A percentile compares a stretch with the other conserved stretches of the same genome.
Evolutionary conservation across 1,140 invertebrate species (phyloP).

Genomic region (Trichoplusia ni): DNA sequence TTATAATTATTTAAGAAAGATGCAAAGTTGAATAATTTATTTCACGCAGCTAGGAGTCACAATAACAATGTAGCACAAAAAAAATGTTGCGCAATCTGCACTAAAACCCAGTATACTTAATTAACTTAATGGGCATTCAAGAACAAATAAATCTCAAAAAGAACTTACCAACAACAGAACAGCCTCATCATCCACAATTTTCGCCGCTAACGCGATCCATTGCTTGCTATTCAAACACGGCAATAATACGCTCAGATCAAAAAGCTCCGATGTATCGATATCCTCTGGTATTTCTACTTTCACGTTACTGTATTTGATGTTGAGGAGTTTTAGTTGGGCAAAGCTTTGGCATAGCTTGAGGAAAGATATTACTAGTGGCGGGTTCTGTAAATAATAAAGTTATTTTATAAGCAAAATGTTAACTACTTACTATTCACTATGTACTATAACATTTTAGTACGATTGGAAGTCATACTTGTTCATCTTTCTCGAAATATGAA

Average conservation of each 20-base stretch:
- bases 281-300: slow-evolving; percentile 46
- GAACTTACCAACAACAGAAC: slow-evolving; percentile 61
- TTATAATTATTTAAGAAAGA: too few species aligned
- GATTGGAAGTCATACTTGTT: too few species aligned
- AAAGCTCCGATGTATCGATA: slow-evolving; percentile 40
- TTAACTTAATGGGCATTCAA: too few species aligned
- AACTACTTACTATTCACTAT: too few species aligned
- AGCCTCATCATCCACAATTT: slow-evolving; percentile 47
- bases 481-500: too few species aligned
- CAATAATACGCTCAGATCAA: slow-evolving; percentile 52
- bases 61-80: too few species aligned
- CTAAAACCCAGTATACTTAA: too few species aligned
- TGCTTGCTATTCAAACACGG: slow-evolving; percentile 56
- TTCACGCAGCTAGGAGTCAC: too few species aligned
- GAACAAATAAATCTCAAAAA: not conserved
- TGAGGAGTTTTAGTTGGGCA: slow-evolving; percentile 61
- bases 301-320: slow-evolving; percentile 68
- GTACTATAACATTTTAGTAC: too few species aligned
- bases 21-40: too few species aligned
- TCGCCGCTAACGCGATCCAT: slow-evolving; percentile 52
- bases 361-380: slow-evolving; percentile 52
- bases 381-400: slow-evolving; percentile 60
- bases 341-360: slow-evolving; percentile 58
- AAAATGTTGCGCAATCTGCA: too few species aligned
- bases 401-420: too few species aligned